Conservation (phyloP, 2,888 invertebrate species). For the Clitarchus hookeri region DNA sequence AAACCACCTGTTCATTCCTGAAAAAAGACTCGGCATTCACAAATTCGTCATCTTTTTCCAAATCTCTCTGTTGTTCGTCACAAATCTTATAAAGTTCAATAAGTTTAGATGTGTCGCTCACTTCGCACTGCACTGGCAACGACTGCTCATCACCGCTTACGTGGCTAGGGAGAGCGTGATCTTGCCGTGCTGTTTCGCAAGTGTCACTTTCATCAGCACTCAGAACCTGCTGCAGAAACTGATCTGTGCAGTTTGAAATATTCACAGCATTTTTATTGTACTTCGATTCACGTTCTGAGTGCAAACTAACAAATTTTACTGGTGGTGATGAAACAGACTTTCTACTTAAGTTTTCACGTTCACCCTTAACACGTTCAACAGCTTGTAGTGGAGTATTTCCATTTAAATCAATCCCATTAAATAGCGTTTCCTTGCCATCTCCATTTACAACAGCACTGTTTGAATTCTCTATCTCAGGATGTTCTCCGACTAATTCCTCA, state of each 20-base stretch:
- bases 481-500: background rate
- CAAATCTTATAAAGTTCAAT: conserved; percentile 33
- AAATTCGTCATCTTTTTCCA: conserved; percentile 33
- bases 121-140: background rate
- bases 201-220: background rate
- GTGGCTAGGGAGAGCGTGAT: background rate
- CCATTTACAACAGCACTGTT: background rate
- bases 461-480: background rate
- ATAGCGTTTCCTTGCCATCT: too few species aligned
- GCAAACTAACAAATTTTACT: background rate
- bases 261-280: background rate
- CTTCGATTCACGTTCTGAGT: background rate
- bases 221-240: background rate
- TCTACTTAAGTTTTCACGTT: background rate
- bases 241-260: background rate
- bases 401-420: background rate
- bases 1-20: background rate
- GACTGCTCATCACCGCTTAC: background rate
- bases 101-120: background rate
- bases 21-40: conserved; percentile 34
- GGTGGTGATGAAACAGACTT: background rate
- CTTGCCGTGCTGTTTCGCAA: background rate
- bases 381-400: background rate
- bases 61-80: conserved; percentile 27
- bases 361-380: background rate